These are phyloP conservation scores for Parascotia fuliginaria DNA, from an alignment of 2,888 invertebrate species.

Conservation along the genomic window DNA sequence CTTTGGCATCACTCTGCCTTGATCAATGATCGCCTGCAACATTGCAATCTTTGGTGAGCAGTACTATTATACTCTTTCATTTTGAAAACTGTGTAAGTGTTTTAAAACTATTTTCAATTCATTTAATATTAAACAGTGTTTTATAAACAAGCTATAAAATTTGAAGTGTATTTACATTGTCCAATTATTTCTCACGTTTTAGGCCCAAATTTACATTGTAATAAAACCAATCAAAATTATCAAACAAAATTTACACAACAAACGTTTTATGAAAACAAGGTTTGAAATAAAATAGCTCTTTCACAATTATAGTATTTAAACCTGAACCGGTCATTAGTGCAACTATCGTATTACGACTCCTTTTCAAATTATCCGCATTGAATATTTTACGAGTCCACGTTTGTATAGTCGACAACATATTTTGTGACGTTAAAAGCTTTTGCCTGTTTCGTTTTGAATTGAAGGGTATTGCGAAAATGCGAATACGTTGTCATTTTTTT, in stretches of 20 bases:
- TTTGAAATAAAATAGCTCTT: neutral
- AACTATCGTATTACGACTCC: conserved; percentile 15
- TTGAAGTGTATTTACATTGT: too few relatives aligned
- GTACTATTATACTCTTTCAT: too few relatives aligned
- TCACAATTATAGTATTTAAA: conserved; percentile 11
- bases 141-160: too few relatives aligned
- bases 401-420: neutral
- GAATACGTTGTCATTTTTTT: neutral
- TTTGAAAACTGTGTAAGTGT: too few relatives aligned
- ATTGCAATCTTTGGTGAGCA: too few relatives aligned
- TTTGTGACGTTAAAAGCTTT: conserved; percentile 1
- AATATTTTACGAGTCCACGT: conserved; percentile 26
- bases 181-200: too few relatives aligned
- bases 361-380: conserved; percentile 28
- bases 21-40: too few relatives aligned
- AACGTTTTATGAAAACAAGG: neutral
- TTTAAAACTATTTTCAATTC: too few relatives aligned
- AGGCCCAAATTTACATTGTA: too few relatives aligned
- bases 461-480: neutral
- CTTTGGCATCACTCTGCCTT: too few relatives aligned
- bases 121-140: too few relatives aligned
- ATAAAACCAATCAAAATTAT: too few relatives aligned
- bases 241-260: neutral
- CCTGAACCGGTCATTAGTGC: conserved; percentile 29
- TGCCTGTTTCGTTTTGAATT: neutral